Base-by-base conservation (phyloP, 2,888 invertebrate species). In the Rhingia campestris region DNA sequence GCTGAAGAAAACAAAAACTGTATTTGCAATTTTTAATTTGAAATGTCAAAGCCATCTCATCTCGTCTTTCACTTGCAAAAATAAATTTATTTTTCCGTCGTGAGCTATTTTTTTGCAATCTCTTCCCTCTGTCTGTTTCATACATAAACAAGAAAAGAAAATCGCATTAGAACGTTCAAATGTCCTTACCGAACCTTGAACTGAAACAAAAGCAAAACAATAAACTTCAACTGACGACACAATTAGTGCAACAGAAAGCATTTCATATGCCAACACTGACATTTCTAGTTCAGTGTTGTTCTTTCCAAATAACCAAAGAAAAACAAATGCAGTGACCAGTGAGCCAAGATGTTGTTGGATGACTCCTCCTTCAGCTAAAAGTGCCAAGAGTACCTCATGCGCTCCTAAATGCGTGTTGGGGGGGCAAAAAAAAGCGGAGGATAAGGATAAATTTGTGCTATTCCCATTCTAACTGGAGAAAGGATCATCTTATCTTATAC, bases 231-330 rank as follows among this genome's bases (percentile, higher is more conserved):
- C 59, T 37, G 45, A 51, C 49, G 49, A 53, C 56, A 74, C 49
- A 74, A 81, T 64, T 64, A 74, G 54, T 74, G 67, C 54, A 61
- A 56, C 43, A 49, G 7, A 63, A 58, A 63, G 59, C 43, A 37
- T 69, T 72, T 56, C 56, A 74, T 69, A 56, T 63, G 49, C 58
- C 41, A 67, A 54, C 47, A 22, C 39, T 61, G 32, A 54, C 61
- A 56, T 66, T 54, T 67, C 35, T 54, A 63, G 47, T 63, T 63
- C 35, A 37, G 53, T 67, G 47, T 63, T 58, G 43, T 43, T 67
- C 64, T 64, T 66, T n/a, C 22, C 7, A 22, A 22, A 76, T 56
- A 49, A 41, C 3, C n/a, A 45, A 58, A 33, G 32, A 54, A 5
- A 61, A 45, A 37, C n/a, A 67, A 53, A 41, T 22, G 2, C 22